Conservation (phyloP, 2,113 vertebrate genomes). For the Phocoena sinus region DNA sequence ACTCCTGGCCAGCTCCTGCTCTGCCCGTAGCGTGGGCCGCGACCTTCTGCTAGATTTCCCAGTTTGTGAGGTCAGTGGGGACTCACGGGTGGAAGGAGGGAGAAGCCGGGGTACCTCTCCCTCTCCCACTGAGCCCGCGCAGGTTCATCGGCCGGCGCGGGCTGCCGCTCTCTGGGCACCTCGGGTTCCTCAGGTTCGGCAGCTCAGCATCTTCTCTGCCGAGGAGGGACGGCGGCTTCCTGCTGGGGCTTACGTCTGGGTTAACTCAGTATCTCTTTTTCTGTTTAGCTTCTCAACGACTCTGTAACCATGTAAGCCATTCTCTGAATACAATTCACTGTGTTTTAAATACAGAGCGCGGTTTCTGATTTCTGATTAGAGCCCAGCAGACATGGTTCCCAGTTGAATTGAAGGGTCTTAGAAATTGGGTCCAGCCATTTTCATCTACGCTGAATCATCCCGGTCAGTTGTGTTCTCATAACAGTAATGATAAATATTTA, state of each 20-base stretch:
- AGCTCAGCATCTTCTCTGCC: background rate
- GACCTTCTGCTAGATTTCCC: accelerated
- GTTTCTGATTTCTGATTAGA: background rate
- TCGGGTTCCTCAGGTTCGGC: accelerated
- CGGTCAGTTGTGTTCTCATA: background rate
- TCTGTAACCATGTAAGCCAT: background rate
- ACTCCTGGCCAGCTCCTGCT: too few relatives aligned
- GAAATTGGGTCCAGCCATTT: background rate
- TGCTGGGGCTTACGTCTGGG: background rate
- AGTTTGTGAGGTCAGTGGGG: background rate
- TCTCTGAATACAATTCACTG: background rate
- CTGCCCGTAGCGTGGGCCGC: accelerated
- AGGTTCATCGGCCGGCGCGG: accelerated
- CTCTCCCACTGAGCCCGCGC: background rate
- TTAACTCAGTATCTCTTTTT: background rate
- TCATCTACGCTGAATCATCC: background rate
- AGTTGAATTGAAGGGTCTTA: background rate
- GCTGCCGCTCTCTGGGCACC: accelerated
- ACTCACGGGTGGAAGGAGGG: background rate
- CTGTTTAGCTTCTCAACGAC: background rate
- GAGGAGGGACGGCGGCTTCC: background rate
- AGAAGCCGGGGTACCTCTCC: background rate
- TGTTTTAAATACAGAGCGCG: background rate
- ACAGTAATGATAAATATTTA: background rate
- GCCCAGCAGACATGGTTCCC: background rate